Evolutionary conservation across 2,888 invertebrate species (phyloP), one percentile per base, ranked within the genome.

Genomic region (Spilosoma lubricipeda): DNA sequence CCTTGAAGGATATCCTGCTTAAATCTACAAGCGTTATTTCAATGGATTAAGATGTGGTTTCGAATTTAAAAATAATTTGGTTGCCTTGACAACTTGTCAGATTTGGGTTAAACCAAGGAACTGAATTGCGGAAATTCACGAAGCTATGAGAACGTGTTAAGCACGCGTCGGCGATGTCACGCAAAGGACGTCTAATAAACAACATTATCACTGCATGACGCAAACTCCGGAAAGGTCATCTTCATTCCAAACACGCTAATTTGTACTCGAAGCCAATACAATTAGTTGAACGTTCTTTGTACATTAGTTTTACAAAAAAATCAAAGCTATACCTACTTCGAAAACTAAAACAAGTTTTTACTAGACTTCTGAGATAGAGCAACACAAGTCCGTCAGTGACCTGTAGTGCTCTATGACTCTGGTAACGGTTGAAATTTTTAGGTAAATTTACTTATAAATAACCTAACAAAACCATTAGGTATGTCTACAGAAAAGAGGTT

Each of bases 71-170:
- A 63, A 30, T 15, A 18, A 15, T 63, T 63, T 63, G 30, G 30
- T 18, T 27, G 13, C 27, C 13, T 27, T 59, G 27, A 27, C 13
- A 27, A 27, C 27, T 56, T 56, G 18, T 27, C 18, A 15, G 13
- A 45, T 67, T 33, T 63, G 2, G 23, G 39, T 36, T 85, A 82
- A 82, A 81, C 75, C 85, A 84, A 82, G 85, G 82, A 91, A 88
- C 86, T 90, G 80, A 90, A 87, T 86, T 87, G 86, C 87, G 86
- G 88, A 90, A 88, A 87, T 89, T 91, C 82, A 89, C 92, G 88
- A 86, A 83, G 81, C 85, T 81, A 85, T 91, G 91, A 88, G 88
- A 91, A 92, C 86, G 85, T 87, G 90, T 86, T 80, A 88, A 85
- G 81, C 89, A 87, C 86, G 33, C 33, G 88, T 79, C 85, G 83